phyloP scores from a whole-genome alignment of 2,888 invertebrate species.

The Folsomia candida region DNA sequence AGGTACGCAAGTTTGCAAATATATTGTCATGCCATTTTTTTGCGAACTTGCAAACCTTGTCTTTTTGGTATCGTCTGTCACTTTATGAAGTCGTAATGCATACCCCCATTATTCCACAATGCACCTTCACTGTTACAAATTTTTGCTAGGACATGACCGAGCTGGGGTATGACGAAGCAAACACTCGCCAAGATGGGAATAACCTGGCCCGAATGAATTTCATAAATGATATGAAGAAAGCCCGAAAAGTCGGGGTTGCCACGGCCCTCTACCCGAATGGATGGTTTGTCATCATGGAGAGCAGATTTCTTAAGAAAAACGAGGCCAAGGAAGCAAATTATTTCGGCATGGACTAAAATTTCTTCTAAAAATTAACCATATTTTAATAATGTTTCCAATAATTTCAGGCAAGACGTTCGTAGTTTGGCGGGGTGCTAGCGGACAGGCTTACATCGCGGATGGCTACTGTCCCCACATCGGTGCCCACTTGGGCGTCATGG shows the following conservation, averaged over 20 bases:
- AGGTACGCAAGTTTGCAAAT: too few relatives aligned
- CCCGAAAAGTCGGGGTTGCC: slow-evolving; percentile 66
- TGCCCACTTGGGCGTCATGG: too few relatives aligned
- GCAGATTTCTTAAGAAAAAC: slow-evolving; percentile 60
- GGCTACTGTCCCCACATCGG: too few relatives aligned
- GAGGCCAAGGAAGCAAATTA: slow-evolving; percentile 64
- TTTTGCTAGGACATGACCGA: slow-evolving; percentile 51
- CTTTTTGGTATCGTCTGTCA: too few relatives aligned
- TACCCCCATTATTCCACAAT: too few relatives aligned
- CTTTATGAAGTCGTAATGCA: too few relatives aligned
- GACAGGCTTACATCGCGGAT: slow-evolving; percentile 68
- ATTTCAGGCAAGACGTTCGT: slow-evolving; percentile 68
- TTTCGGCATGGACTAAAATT: slow-evolving; percentile 60
- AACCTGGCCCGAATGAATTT: slow-evolving; percentile 37
- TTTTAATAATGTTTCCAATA: too few relatives aligned
- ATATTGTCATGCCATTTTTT: too few relatives aligned
- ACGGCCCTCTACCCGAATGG: slow-evolving; percentile 88
- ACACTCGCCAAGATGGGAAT: slow-evolving; percentile 19
- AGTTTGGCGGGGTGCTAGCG: slow-evolving; percentile 65
- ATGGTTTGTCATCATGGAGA: slow-evolving; percentile 78
- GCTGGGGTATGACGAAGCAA: slow-evolving; percentile 45
- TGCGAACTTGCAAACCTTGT: too few relatives aligned
- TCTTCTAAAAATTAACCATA: too few relatives aligned
- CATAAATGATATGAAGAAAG: slow-evolving; percentile 57
- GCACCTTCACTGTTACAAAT: too few relatives aligned